Evolutionary conservation across 2,113 vertebrate species (phyloP), one percentile per base, ranked within the genome.

Genomic region (Ceyx margarethae): DNA sequence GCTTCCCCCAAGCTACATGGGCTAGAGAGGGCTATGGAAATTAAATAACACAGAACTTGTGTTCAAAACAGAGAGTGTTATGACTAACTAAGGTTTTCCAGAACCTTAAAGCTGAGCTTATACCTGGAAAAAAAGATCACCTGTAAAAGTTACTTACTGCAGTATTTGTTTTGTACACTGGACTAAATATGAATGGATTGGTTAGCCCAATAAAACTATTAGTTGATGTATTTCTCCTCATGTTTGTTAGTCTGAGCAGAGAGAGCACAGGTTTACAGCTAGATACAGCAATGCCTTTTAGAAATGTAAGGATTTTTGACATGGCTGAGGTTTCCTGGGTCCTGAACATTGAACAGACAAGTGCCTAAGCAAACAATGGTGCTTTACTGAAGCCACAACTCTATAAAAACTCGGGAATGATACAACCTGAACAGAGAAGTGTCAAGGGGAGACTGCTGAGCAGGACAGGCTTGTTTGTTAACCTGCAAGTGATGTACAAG

Each of bases 231-330:
- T 56, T 56, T 56, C 33, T 46, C 15, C 33, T 82, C 21, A 6
- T 15, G 33, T 69, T 37, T 85, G 33, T 60, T 45, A 57, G 35
- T 42, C 40, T 60, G 40, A 58, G 28, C 48, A 81, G 17, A 62
- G 23, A 53, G n/a, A 54, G 50, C 29, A 80, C 7, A 29, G 15
- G 22, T 85, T 69, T 77, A 74, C 8, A 71, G 76, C 43, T 42
- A 43, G 46, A 74, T 51, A 43, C 35, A 61, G 37, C 25, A 91
- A 80, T 50, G 72, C 17, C 51, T 81, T 90, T 88, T 15, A 60
- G 85, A 94, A 91, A 86, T n/a, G 33, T 71, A 84, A 81, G 74
- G 33, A 64, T 43, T 90, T 95, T 68, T 94, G 89, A 86, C 76
- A 81, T 37, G 86, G 77, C 51, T 80, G 57, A 93, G 37, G 61